These are phyloP conservation scores for Nanorana parkeri DNA, from an alignment of 2,113 vertebrate species.

Conservation along the genomic window DNA sequence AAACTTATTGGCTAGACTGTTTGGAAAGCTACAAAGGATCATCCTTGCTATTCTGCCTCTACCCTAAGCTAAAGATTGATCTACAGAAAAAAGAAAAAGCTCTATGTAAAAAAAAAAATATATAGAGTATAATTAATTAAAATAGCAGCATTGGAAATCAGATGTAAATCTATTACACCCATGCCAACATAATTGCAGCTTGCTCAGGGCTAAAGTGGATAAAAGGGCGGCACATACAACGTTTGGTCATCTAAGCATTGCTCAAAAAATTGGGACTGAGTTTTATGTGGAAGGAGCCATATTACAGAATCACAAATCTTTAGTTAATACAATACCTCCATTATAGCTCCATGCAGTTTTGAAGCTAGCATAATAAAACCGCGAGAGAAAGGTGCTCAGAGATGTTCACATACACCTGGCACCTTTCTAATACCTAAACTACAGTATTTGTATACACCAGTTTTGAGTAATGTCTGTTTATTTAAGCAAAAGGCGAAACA, in stretches of 20 bases:
- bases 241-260: neutral
- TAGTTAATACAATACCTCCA: neutral
- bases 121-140: too few relatives aligned
- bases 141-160: too few relatives aligned
- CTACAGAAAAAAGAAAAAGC: too few relatives aligned
- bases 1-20: too few relatives aligned
- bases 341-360: neutral
- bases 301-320: neutral
- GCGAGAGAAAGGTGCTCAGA: neutral
- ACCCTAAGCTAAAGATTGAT: too few relatives aligned
- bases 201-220: too few relatives aligned
- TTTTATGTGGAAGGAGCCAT: neutral
- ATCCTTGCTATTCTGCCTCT: too few relatives aligned
- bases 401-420: conserved; percentile 32
- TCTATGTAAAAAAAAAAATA: too few relatives aligned
- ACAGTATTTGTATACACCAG: conserved; percentile 55
- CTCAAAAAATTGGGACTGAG: neutral
- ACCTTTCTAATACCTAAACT: conserved; percentile 44
- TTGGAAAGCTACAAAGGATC: too few relatives aligned
- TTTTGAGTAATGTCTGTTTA: conserved; percentile 57
- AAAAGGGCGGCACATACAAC: neutral
- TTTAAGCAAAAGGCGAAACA: conserved; percentile 57
- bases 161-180: too few relatives aligned
- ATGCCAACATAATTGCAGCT: too few relatives aligned
- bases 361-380: neutral